phyloP scores from a whole-genome alignment of 1,140 invertebrate species.

The Rhyzopertha dominica region DNA sequence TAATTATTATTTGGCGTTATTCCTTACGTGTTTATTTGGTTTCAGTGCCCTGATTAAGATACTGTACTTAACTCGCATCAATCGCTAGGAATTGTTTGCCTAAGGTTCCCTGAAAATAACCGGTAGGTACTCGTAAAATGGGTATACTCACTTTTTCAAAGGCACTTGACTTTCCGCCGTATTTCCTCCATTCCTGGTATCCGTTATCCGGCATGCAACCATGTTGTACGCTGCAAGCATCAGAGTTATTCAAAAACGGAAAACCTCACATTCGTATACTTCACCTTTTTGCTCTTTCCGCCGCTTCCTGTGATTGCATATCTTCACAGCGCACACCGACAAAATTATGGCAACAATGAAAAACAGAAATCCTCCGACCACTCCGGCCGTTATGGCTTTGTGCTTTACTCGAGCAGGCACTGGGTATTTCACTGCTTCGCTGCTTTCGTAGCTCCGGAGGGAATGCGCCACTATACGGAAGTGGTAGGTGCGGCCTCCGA shows the following conservation, averaged over 20 bases:
- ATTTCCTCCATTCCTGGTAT: constrained; percentile 80
- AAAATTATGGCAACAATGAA: constrained; percentile 95
- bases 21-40: too few species aligned
- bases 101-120: too few species aligned
- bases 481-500: constrained; percentile 82
- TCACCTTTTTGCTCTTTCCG: constrained; percentile 96
- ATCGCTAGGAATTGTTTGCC: too few species aligned
- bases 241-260: neutral
- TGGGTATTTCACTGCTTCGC: constrained; percentile 79
- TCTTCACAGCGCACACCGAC: constrained; percentile 93
- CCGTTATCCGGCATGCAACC: constrained; percentile 91
- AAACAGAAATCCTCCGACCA: constrained; percentile 91
- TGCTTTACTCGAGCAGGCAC: constrained; percentile 84
- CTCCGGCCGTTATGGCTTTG: constrained; percentile 88
- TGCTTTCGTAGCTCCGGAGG: constrained; percentile 72
- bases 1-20: too few species aligned
- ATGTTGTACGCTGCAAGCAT: constrained; percentile 90
- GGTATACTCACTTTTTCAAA: constrained; percentile 90
- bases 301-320: constrained; percentile 92
- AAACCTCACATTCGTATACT: constrained; percentile 1
- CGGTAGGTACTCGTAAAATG: too few species aligned
- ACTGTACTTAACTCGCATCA: too few species aligned
- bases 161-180: constrained; percentile 89
- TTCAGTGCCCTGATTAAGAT: too few species aligned
- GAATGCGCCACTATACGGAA: constrained; percentile 86